phyloP scores from a whole-genome alignment of 2,113 vertebrate genomes.

The Morone chrysops region DNA sequence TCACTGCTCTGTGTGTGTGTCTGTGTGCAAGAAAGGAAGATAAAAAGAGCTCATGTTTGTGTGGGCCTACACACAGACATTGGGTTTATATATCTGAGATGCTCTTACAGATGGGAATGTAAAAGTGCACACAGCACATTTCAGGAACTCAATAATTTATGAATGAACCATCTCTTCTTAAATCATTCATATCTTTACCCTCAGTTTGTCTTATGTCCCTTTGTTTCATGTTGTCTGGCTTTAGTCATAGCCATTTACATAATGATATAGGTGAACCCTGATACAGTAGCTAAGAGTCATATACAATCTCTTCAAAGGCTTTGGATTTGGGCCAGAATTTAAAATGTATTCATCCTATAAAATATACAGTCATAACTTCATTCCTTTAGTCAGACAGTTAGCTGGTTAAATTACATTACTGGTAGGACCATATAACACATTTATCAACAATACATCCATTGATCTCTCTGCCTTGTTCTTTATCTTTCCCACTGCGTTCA shows the following conservation, averaged over 20 bases:
- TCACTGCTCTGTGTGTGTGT: constrained; percentile 39
- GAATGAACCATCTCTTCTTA: constrained; percentile 34
- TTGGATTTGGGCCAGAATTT: neutral
- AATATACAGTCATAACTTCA: neutral
- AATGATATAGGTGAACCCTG: too few relatives aligned
- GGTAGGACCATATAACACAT: too few relatives aligned
- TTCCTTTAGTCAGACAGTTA: neutral
- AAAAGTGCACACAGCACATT: constrained; percentile 22
- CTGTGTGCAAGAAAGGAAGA: neutral
- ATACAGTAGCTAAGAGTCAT: too few relatives aligned
- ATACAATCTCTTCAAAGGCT: too few relatives aligned
- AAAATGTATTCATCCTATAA: neutral
- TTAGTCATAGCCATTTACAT: neutral
- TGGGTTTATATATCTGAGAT: neutral
- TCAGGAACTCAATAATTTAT: constrained; percentile 50
- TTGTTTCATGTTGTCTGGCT: neutral
- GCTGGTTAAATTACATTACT: too few relatives aligned
- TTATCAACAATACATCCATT: too few relatives aligned
- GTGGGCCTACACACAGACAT: neutral
- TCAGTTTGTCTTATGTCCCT: neutral
- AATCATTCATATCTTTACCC: constrained; percentile 51
- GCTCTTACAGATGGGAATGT: neutral
- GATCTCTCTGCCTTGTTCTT: too few relatives aligned
- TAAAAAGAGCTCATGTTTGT: constrained; percentile 29
- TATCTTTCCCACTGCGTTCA: too few relatives aligned